Base-by-base conservation (phyloP, 2,888 invertebrate species). In the Morpho helenor region DNA sequence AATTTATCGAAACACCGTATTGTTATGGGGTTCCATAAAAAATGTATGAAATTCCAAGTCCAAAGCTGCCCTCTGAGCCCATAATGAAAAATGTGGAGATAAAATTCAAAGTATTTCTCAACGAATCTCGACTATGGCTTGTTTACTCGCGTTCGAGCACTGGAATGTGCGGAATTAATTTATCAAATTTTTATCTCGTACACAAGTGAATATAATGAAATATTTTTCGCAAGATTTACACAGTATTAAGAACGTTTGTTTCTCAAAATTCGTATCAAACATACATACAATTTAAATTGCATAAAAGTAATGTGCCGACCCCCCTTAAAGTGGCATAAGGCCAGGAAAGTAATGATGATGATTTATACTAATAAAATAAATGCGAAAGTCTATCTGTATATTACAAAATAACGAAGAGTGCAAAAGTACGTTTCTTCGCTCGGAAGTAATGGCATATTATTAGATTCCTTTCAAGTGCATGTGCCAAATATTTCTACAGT, bases 371-470 rank as follows among this genome's bases (percentile, higher is more conserved):
- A 16, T 16, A 16, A 1, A 1, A 1, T 16, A 16, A 16, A 16
- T 16, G 16, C 16, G 16, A 16, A 16, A 16, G 2, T 16, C 16
- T 16, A 16, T 2, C 16, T 2, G 16, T 16, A 1, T 16, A n/a
- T 10, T 10, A 23, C 22, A 8, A 46, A 46, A 7, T 46, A 4
- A 51, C 50, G n/a, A 23, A 51, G 22, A 51, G 49, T 49, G 8
- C 42, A 23, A 43, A 51, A 16, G 41, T 10, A 4, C 41, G 22
- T 43, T 51, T n/a, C 22, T 42, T 42, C 41, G 7, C 7, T 16
- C 44, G 51, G 53, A 74, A 76, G 74, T 77, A 75, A 80, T 74
- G 71, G 66, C 67, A 74, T 80, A 82, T 84, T 82, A 84, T 80
- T 75, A 79, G 81, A 83, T 84, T 77, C 78, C 74, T 53, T 46